phyloP scores from a whole-genome alignment of 2,113 vertebrate genomes.

The Ameiurus melas region DNA sequence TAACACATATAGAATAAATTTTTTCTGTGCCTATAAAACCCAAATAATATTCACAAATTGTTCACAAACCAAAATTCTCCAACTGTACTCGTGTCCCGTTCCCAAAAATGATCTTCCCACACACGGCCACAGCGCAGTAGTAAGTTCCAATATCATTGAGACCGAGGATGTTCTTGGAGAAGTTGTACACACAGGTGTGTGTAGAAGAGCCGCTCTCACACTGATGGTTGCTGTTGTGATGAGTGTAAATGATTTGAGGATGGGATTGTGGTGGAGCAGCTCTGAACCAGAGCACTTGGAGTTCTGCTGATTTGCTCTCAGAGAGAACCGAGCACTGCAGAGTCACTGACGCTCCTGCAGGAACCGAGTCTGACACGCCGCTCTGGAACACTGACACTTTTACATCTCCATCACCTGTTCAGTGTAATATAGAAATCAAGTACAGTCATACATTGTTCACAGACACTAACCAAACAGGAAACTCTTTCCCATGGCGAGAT shows the following conservation, averaged over 20 bases:
- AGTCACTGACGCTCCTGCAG: conserved; percentile 4
- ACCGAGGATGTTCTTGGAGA: background rate
- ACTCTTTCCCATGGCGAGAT: too few species aligned
- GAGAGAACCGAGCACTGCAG: too few species aligned
- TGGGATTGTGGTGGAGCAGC: too few species aligned
- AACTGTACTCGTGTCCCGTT: conserved; percentile 33
- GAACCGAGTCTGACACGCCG: background rate
- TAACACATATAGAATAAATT: too few species aligned
- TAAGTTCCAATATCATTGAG: conserved; percentile 53
- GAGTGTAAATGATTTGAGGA: too few species aligned
- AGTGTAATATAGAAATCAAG: background rate
- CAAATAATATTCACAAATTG: background rate
- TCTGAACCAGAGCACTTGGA: too few species aligned
- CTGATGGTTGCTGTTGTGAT: too few species aligned
- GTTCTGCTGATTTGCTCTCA: too few species aligned
- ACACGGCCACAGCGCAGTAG: conserved; percentile 59
- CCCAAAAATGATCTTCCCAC: conserved; percentile 61
- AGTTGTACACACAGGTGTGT: too few species aligned
- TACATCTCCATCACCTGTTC: background rate
- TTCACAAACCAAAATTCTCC: background rate
- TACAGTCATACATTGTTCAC: background rate
- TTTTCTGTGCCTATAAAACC: background rate
- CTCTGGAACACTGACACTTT: background rate
- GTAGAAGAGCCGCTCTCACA: background rate
- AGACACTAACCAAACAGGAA: too few species aligned